phyloP scores from a whole-genome alignment of 2,797 vertebrate species.

The Coreius guichenoti region DNA sequence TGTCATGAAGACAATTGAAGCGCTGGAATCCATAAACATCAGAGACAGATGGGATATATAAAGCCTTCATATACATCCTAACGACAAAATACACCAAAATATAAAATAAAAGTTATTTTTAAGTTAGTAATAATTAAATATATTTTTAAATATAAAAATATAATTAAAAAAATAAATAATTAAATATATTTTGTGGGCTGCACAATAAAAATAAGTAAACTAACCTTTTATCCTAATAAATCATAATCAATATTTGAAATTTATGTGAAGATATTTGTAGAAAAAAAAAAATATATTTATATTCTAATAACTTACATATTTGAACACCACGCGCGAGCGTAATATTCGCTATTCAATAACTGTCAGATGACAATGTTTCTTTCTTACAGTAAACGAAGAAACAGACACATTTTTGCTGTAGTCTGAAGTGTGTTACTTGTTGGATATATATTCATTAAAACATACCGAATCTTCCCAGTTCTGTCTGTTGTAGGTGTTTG shows the following conservation, averaged over 20 bases:
- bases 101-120: neutral
- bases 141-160: no score
- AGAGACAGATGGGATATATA: neutral
- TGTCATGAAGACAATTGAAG: neutral
- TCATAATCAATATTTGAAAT: neutral
- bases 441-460: neutral
- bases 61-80: neutral
- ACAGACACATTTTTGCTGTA: no score
- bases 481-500: constrained; percentile 86
- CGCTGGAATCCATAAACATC: neutral
- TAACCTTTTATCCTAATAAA: neutral
- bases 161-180: no score
- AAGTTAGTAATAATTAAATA: neutral
- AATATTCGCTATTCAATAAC: neutral
- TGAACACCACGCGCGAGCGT: neutral
- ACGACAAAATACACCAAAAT: neutral
- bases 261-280: neutral
- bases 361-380: neutral
- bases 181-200: neutral
- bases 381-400: neutral
- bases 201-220: neutral
- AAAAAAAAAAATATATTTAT: no score
- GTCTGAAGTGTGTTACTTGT: no score
- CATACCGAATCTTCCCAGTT: constrained; percentile 86
- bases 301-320: neutral